Base-by-base conservation (phyloP, 1,140 invertebrate species). In the Ganaspis sp. region DNA sequence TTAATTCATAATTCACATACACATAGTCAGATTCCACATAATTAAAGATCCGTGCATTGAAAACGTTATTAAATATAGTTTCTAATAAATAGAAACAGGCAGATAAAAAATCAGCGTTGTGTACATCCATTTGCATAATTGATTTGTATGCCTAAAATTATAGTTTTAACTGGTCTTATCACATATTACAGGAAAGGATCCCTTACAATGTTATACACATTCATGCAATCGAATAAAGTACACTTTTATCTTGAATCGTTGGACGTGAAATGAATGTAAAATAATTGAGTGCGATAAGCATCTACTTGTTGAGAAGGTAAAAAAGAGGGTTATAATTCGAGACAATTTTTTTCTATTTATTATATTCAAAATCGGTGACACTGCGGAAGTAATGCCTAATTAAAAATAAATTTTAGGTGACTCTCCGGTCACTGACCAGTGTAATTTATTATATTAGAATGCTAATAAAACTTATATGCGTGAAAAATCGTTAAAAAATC, bases 211-310 rank as follows among this genome's bases (percentile, higher is more conserved):
- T 64, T 29, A n/a, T 26, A 64, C 26, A 26, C 58, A n/a, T 64
- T 64, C 58, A 29, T 64, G 58, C 58, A 64, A 64, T 64, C 58
- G 58, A 29, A 64, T 64, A n/a, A 64, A 64, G 12, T 29, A 64
- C 23, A 64, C 26, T 64, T 29, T 64, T 64, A 64, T 64, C 23
- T 64, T 29, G n/a, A 29, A 64, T 64, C 58, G 23, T 64, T 26
- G 58, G 12, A 64, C 9, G 23, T 64, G 26, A 64, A 64, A 64
- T 64, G 23, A 64, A 34, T 64, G 58, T 29, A 64, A 64, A 29
- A 64, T 64, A 64, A 64, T 64, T 64, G 58, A 64, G 58, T 29
- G 26, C n/a, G 58, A 64, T 64, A 64, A 64, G 15, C 58, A 64
- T 64, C 54, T 29, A 15, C 54, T 29, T 64, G 23, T 26, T 23